A percentile compares a stretch with the other conserved stretches of the same genome.
Evolutionary conservation across 2,888 invertebrate species (phyloP).

Genomic region (Platycheirus rosarum): DNA sequence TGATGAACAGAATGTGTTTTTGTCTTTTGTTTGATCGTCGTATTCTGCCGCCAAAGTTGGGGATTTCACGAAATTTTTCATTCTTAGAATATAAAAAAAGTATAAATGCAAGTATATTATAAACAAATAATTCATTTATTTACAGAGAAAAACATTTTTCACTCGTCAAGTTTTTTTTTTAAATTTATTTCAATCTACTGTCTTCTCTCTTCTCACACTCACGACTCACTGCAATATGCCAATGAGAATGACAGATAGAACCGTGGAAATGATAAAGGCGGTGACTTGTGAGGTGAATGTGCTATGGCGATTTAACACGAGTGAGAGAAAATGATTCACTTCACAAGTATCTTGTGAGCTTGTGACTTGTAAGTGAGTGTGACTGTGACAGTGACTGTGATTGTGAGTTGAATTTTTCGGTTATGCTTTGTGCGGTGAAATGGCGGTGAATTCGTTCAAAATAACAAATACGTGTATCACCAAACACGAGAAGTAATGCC

Average conservation of each 20-base stretch:
- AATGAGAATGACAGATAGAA: no score
- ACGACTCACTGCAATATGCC: no score
- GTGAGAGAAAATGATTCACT: background rate
- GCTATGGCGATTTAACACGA: background rate
- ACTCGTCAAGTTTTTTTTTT: no score
- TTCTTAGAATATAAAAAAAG: background rate
- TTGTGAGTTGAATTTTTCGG: no score
- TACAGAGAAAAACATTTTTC: no score
- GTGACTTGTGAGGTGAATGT: background rate
- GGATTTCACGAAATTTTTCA: background rate
- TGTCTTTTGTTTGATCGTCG: slow-evolving; percentile 20
- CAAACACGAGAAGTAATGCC: no score
- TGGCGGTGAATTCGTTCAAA: no score
- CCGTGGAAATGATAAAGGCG: background rate
- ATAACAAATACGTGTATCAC: no score
- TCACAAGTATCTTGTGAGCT: background rate
- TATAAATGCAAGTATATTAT: background rate
- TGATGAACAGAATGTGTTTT: slow-evolving; percentile 32
- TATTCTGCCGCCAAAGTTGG: background rate
- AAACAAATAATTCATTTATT: no score
- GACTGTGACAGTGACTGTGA: no score
- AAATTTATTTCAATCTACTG: no score
- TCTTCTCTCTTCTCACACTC: background rate
- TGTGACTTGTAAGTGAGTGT: background rate
- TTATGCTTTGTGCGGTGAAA: background rate